These are phyloP conservation scores for Nematolebias whitei DNA, from an alignment of 2,113 vertebrate genomes.

Conservation along the genomic window DNA sequence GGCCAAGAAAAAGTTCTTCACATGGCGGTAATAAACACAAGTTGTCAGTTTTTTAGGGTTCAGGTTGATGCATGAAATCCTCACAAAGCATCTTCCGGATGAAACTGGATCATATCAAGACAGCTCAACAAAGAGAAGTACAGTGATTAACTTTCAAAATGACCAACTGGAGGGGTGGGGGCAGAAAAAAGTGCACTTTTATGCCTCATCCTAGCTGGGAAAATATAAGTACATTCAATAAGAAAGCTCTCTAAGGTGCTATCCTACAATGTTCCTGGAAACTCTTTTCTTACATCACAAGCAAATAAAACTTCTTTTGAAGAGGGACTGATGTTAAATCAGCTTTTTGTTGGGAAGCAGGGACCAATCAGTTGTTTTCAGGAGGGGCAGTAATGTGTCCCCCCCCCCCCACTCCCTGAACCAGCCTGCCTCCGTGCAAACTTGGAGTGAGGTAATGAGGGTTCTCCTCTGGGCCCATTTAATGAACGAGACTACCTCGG, in stretches of 20 bases:
- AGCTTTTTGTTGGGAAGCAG: not conserved
- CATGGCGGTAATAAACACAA: slow-evolving; percentile 42
- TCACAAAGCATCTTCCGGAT: slow-evolving; percentile 27
- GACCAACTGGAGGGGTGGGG: slow-evolving; percentile 45
- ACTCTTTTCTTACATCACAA: slow-evolving; percentile 38
- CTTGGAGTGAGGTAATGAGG: slow-evolving; percentile 55
- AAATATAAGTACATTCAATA: slow-evolving; percentile 80
- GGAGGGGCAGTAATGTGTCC: slow-evolving; percentile 20
- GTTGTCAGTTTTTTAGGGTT: slow-evolving; percentile 35
- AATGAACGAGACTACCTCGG: slow-evolving; percentile 34
- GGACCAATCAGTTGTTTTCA: slow-evolving; percentile 19
- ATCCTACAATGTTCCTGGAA: slow-evolving; percentile 73
- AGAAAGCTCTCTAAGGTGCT: slow-evolving; percentile 88
- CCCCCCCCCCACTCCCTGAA: too few relatives aligned
- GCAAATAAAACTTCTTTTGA: slow-evolving; percentile 29
- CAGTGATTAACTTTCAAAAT: slow-evolving; percentile 56
- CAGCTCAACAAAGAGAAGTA: slow-evolving; percentile 47
- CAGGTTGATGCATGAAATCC: slow-evolving; percentile 35
- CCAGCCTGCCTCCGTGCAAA: slow-evolving; percentile 12
- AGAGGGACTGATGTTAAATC: slow-evolving; percentile 8
- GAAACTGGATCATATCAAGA: slow-evolving; percentile 23
- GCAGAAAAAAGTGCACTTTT: slow-evolving; percentile 84
- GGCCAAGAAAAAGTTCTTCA: slow-evolving; percentile 48
- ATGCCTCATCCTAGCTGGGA: slow-evolving; percentile 74
- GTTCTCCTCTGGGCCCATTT: slow-evolving; percentile 40